phyloP scores from a whole-genome alignment of 2,888 invertebrate species.

The Ditula angustiorana region DNA sequence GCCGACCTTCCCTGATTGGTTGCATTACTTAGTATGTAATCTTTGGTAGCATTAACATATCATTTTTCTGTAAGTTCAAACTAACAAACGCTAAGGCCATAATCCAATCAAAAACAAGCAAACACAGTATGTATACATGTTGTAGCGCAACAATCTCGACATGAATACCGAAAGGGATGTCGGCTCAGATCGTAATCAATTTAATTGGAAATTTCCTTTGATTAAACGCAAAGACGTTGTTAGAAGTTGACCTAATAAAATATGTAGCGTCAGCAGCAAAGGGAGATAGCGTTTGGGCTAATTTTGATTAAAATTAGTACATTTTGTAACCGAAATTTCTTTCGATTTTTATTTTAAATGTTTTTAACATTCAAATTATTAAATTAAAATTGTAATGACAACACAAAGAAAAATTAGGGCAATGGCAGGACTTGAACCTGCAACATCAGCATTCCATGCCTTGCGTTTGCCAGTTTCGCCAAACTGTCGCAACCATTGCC shows the following conservation, averaged over 20 bases:
- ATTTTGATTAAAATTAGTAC: conserved; percentile 1
- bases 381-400: too few relatives aligned
- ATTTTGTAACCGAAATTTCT: not conserved
- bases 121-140: conserved; percentile 13
- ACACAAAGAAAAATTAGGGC: too few relatives aligned
- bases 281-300: not conserved
- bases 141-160: conserved; percentile 17
- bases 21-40: too few relatives aligned
- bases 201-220: conserved; percentile 86
- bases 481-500: too few relatives aligned
- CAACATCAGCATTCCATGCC: too few relatives aligned
- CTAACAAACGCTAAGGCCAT: not conserved
- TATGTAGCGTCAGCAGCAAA: conserved; percentile 61
- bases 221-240: conserved; percentile 85
- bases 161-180: conserved; percentile 43
- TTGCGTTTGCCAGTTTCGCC: too few relatives aligned
- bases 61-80: too few relatives aligned
- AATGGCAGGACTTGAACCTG: too few relatives aligned
- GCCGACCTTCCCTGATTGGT: too few relatives aligned
- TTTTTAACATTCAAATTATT: too few relatives aligned
- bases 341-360: too few relatives aligned
- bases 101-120: conserved; percentile 16
- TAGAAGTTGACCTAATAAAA: conserved; percentile 85
- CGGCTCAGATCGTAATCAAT: conserved; percentile 79
- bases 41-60: too few relatives aligned